Evolutionary conservation across 2,113 vertebrate species (phyloP), one percentile per base, ranked within the genome.

Genomic region (Bambusicola thoracicus): DNA sequence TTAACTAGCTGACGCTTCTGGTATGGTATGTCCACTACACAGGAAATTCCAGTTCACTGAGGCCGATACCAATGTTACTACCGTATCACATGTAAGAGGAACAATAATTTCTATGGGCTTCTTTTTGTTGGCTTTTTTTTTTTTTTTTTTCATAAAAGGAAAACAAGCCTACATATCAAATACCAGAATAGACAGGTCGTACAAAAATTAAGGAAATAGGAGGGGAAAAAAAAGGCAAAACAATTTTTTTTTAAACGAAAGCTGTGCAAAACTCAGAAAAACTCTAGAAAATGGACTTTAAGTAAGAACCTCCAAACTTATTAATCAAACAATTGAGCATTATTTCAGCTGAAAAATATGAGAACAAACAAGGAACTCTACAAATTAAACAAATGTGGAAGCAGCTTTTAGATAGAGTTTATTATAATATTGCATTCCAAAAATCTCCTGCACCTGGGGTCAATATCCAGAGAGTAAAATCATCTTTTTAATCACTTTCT

Each of bases 11-110:
- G 77, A 85, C 9, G 74, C 90, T 96, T 93, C 77, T 79, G 84
- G 81, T 69, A 90, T 32, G 85, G 92, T 92, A 96, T 94, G 89
- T 92, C 95, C 93, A 91, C 81, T 85, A 89, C 92, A 93, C 96
- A 97, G 96, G 96, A 98, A 98, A 97, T 98, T 97, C 94, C 96
- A 97, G 77, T 67, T 96, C 79, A 73, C 77, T 85, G 84, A 89
- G 90, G 89, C 80, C 63, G 92, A 96, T 13, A 55, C 84, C 85
- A 90, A 93, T 88, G 83, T 68, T 93, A 15, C 85, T 94, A 73
- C 87, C 94, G 85, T 86, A 94, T 94, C 88, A 85, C 44, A 80
- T 77, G 67, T 90, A 92, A 87, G 88, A 79, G 56, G 34, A 96
- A 61, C 43, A 78, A 95, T 36, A 7, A 38, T 87, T 88, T 94